Conservation (phyloP, 2,113 vertebrate genomes). For the Craseonycteris thonglongyai region DNA sequence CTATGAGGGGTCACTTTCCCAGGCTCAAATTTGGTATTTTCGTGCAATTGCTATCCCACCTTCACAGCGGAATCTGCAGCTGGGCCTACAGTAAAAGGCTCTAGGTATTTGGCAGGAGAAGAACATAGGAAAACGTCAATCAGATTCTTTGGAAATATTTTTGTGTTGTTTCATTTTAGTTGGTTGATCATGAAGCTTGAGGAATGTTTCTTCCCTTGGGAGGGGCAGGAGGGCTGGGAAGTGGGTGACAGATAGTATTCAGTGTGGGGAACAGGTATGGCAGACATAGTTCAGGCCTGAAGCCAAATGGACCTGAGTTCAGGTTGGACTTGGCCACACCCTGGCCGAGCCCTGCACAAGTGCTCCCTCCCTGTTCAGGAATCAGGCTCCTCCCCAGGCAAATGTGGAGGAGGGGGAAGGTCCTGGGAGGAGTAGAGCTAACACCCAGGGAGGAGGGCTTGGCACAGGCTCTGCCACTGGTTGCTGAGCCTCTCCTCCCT, state of each 20-base stretch:
- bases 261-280: not conserved
- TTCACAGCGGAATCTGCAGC: accelerated
- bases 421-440: too few relatives aligned
- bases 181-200: not conserved
- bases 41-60: too few relatives aligned
- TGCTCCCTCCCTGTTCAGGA: too few relatives aligned
- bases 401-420: not conserved
- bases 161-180: not conserved
- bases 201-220: not conserved
- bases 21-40: not conserved
- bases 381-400: not conserved
- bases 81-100: not conserved
- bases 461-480: not conserved
- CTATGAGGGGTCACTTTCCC: not conserved
- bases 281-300: not conserved
- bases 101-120: not conserved
- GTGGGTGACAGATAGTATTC: not conserved
- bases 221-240: not conserved
- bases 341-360: too few relatives aligned
- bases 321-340: not conserved
- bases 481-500: not conserved
- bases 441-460: not conserved
- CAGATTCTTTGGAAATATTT: not conserved
- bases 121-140: not conserved
- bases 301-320: not conserved